phyloP scores from a whole-genome alignment of 2,888 invertebrate species.

The Pachymerium ferrugineum region DNA sequence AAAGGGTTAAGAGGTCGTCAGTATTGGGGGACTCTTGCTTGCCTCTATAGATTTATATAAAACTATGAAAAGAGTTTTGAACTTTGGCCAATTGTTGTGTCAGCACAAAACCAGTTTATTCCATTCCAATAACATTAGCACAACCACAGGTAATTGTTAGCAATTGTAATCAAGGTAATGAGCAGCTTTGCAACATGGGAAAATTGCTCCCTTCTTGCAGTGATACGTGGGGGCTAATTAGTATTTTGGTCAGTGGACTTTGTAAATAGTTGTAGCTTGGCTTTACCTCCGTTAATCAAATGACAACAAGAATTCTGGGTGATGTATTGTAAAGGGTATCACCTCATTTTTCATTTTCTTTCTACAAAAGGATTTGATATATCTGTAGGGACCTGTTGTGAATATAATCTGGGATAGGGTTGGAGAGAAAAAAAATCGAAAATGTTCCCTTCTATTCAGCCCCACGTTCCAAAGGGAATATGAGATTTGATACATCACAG shows the following conservation, averaged over 20 bases:
- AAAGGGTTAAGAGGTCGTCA: conserved; percentile 4
- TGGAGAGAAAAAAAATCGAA: too few species aligned
- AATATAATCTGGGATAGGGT: conserved; percentile 5
- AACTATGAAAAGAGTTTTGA: conserved; percentile 4
- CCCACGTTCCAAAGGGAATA: neutral
- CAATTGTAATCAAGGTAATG: conserved; percentile 25
- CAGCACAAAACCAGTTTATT: conserved; percentile 22
- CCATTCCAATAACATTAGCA: conserved; percentile 15
- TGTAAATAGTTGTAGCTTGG: conserved; percentile 13
- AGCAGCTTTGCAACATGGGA: conserved; percentile 19
- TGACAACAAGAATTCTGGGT: neutral
- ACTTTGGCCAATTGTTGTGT: neutral
- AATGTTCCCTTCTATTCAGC: neutral
- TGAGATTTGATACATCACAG: neutral
- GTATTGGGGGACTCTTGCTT: conserved; percentile 13
- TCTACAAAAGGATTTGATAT: neutral
- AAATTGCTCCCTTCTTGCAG: conserved; percentile 6
- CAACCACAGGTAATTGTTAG: conserved; percentile 27
- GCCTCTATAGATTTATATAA: conserved; percentile 6
- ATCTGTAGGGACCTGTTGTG: neutral
- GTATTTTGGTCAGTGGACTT: conserved; percentile 5
- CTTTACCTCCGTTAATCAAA: neutral
- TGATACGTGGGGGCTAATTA: conserved; percentile 21
- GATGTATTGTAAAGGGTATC: neutral
- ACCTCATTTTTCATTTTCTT: conserved; percentile 1